Percentiles rank a stretch among this genome's conserved stretches.
These are phyloP conservation scores for Hyles euphorbiae DNA, from an alignment of 1,140 invertebrate species.

Conservation along the genomic window DNA sequence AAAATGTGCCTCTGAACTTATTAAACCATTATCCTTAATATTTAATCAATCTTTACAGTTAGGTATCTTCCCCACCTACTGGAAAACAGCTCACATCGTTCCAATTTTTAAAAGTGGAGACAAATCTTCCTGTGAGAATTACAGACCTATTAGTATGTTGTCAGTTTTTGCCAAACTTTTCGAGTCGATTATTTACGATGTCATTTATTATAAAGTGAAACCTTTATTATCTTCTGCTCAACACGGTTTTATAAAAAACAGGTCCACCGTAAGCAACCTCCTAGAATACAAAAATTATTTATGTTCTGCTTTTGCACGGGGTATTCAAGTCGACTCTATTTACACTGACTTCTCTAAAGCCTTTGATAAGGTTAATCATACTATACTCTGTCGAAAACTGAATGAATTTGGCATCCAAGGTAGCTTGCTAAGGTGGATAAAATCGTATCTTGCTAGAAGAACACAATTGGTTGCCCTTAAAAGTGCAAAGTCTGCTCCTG, in stretches of 20 bases:
- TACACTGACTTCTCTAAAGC: conserved; percentile 4
- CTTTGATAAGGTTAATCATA: conserved; percentile 4
- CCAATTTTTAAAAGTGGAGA: conserved; percentile 20
- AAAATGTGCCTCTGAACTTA: conserved; percentile 2
- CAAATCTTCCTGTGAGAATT: conserved; percentile 14
- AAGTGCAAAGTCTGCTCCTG: neutral
- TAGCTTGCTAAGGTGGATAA: neutral
- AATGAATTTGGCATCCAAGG: neutral
- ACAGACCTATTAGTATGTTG: conserved; percentile 19
- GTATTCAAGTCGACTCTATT: conserved; percentile 1
- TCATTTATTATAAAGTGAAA: neutral
- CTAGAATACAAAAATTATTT: no score
- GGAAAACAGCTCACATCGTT: conserved; percentile 19
- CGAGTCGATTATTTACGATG: neutral
- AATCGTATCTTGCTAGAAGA: conserved; percentile 2
- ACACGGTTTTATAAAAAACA: no score
- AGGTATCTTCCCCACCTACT: conserved; percentile 13
- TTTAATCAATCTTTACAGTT: conserved; percentile 8
- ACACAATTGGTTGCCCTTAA: neutral
- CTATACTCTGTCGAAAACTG: neutral
- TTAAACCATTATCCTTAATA: conserved; percentile 1
- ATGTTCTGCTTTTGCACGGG: no score
- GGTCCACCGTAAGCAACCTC: no score
- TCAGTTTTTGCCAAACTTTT: conserved; percentile 17
- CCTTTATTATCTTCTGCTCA: no score